phyloP scores from a whole-genome alignment of 2,797 vertebrate species.

The Propithecus deckenii region DNA sequence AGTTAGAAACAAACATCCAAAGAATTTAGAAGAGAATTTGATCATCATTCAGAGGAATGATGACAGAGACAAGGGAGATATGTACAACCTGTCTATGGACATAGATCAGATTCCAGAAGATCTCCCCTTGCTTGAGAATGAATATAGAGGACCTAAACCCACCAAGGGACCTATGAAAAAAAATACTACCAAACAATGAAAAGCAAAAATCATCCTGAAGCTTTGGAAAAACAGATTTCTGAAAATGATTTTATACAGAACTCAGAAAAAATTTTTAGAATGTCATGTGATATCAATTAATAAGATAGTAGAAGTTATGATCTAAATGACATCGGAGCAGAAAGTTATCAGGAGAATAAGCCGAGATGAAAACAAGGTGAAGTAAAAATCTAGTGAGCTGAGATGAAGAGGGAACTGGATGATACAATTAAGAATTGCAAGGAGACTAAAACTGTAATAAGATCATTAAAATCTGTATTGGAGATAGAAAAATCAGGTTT shows the following conservation, averaged over 20 bases:
- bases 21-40: slow-evolving; percentile 6
- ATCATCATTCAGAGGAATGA: neutral
- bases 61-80: neutral
- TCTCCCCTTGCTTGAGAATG: neutral
- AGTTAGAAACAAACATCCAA: neutral
- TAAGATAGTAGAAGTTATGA: neutral
- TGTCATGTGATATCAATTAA: neutral
- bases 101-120: neutral
- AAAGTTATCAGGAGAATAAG: neutral
- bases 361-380: neutral
- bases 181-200: neutral
- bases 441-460: neutral
- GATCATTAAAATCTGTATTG: neutral
- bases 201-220: neutral
- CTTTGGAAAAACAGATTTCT: neutral
- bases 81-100: neutral
- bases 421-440: neutral
- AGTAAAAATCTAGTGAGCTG: neutral
- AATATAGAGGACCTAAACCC: neutral
- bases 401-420: neutral
- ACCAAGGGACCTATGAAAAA: neutral
- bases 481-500: neutral
- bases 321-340: neutral
- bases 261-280: neutral
- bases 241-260: neutral